Percentiles rank a stretch among this genome's conserved stretches.
Evolutionary conservation across 2,888 invertebrate genomes (phyloP).

Genomic region (Chrysina gloriosa): DNA sequence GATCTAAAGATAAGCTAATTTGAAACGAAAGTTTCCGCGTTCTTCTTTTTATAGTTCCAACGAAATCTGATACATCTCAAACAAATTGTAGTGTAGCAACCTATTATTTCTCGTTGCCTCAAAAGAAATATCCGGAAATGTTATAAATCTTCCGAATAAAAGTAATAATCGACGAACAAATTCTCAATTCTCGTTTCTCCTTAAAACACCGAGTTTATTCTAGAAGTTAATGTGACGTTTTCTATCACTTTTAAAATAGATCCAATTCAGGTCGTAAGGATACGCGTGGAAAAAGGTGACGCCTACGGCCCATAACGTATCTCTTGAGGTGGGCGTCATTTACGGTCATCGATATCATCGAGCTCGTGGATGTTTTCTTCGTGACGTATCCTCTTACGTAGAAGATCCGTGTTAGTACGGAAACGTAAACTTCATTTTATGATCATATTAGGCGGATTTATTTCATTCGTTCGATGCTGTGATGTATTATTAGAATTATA

Average conservation of each 20-base stretch:
- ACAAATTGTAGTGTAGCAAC: too few species aligned
- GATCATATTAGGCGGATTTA: slow-evolving; percentile 9
- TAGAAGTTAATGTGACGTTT: not conserved
- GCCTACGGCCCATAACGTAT: slow-evolving; percentile 5
- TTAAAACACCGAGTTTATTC: not conserved
- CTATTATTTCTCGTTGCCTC: too few species aligned
- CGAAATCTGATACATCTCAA: too few species aligned
- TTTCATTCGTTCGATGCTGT: not conserved
- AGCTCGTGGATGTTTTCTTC: slow-evolving; percentile 11
- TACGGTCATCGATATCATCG: slow-evolving; percentile 3
- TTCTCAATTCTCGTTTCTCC: too few species aligned
- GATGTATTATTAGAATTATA: too few species aligned
- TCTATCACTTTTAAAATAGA: slow-evolving; percentile 13
- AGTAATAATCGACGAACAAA: too few species aligned
- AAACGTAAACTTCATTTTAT: not conserved
- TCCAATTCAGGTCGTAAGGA: not conserved
- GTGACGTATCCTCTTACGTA: slow-evolving; percentile 23
- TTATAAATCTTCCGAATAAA: too few species aligned
- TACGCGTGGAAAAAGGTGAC: slow-evolving; percentile 7
- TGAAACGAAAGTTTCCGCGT: too few species aligned
- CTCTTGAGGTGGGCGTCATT: slow-evolving; percentile 10
- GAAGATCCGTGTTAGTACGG: not conserved
- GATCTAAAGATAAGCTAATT: too few species aligned
- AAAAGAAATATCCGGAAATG: too few species aligned
- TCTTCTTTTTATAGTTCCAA: too few species aligned